Base-by-base conservation (phyloP, 2,888 invertebrate species). In the Neoitamus cyanurus region DNA sequence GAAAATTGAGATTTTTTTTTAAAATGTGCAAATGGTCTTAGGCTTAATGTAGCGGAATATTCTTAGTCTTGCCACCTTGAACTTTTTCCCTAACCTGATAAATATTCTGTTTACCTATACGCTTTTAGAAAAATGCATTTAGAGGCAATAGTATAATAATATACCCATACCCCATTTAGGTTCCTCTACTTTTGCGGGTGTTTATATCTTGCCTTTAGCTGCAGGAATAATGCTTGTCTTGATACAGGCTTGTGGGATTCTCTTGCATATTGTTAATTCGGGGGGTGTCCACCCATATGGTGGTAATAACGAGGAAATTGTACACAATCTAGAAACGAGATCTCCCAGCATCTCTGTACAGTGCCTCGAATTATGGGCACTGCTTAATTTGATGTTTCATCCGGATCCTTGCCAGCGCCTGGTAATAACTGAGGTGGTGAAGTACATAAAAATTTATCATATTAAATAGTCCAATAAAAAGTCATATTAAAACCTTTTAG, bases 271-370 rank as follows among this genome's bases (percentile, higher is more conserved):
- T 86, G 88, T 91, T n/a, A 85, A 90, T 42, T 90, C 90, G 5
- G 89, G 89, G 9, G 92, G 92, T 0, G 87, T 88, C 3, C 92
- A 92, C 87, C 91, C 91, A 0, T 92, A 89, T 83, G 92, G 92
- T 3, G 87, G 88, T 6, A 88, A 88, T 7, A 88, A 90, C 69
- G 87, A 88, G 3, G 89, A 90, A 11, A 92, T 92, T 25, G 86
- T 92, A 34, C 88, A 89, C 78, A 90, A 91, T 84, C 86, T 91
- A 34, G 88, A 89, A 84, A 88, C 88, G 20, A 88, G 89, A 6
- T 86, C 86, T 37, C 88, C 89, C 3, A 86, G 87, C 58, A 83
- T 90, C 5, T 85, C 86, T 15, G 87, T 87, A 0, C 86, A 86
- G 9, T 89, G 89, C 80, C 87, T 89, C 70, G 90, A 91, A 83